phyloP scores from a whole-genome alignment of 1,140 invertebrate genomes.

The Anastatus disparis region DNA sequence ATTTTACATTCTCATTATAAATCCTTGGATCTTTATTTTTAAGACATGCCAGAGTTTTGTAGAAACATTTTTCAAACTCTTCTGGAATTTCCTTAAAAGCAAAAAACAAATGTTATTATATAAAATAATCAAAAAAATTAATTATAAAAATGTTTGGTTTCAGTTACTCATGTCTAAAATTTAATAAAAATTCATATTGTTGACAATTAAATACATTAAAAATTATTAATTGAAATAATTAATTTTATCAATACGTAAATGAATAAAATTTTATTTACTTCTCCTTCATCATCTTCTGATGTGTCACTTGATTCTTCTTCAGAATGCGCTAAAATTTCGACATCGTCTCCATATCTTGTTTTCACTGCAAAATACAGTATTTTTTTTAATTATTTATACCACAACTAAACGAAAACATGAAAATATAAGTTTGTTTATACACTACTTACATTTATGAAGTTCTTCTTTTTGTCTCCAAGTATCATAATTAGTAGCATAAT shows the following conservation, averaged over 20 bases:
- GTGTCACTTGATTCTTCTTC: slow-evolving; percentile 65
- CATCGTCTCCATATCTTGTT: slow-evolving; percentile 76
- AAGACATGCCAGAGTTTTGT: slow-evolving; percentile 83
- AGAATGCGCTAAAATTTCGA: slow-evolving; percentile 47
- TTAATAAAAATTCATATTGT: too few species aligned
- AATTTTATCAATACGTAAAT: slow-evolving; percentile 22
- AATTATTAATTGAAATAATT: not conserved
- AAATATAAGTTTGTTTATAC: slow-evolving; percentile 12
- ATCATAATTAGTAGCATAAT: slow-evolving; percentile 86
- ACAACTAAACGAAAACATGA: too few species aligned
- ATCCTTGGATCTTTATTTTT: slow-evolving; percentile 91
- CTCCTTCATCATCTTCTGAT: slow-evolving; percentile 74
- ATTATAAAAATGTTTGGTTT: too few species aligned
- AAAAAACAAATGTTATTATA: slow-evolving; percentile 15
- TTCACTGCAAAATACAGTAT: slow-evolving; percentile 77
- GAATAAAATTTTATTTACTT: slow-evolving; percentile 53
- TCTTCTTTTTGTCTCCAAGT: slow-evolving; percentile 86
- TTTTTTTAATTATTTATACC: too few species aligned
- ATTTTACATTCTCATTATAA: slow-evolving; percentile 81
- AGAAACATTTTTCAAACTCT: slow-evolving; percentile 84
- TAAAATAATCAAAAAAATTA: not conserved
- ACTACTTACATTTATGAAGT: slow-evolving; percentile 80
- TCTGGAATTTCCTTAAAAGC: slow-evolving; percentile 51
- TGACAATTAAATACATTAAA: not conserved
- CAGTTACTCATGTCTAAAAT: too few species aligned